These are phyloP conservation scores for Exaiptasia diaphana DNA, from an alignment of 64 coral and sea anemone species.

Conservation along the genomic window DNA sequence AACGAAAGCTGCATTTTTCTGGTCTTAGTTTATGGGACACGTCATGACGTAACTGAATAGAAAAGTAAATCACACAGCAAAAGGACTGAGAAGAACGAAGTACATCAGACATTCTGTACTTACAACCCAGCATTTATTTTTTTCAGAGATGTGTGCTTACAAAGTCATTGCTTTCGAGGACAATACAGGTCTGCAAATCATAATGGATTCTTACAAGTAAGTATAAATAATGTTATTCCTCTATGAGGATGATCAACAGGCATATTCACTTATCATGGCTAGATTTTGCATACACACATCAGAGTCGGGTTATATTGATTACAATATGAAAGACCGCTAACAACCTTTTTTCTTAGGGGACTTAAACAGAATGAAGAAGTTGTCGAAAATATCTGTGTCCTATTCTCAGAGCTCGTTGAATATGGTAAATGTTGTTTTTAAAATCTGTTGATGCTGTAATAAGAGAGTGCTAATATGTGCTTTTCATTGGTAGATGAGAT, in stretches of 20 bases:
- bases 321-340: too few species aligned
- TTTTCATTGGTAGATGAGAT: slow-evolving; percentile 53
- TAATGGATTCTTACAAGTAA: slow-evolving; percentile 85
- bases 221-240: too few species aligned
- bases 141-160: slow-evolving; percentile 83
- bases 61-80: too few species aligned
- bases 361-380: slow-evolving; percentile 88
- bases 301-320: too few species aligned
- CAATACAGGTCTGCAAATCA: slow-evolving; percentile 47
- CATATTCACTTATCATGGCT: too few species aligned
- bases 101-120: too few species aligned
- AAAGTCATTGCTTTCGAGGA: slow-evolving; percentile 67
- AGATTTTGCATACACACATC: too few species aligned
- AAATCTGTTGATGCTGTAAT: background rate
- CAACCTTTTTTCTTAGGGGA: too few species aligned
- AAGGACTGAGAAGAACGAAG: too few species aligned
- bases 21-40: background rate
- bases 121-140: background rate
- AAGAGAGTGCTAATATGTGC: too few species aligned
- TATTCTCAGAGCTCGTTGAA: slow-evolving; percentile 89
- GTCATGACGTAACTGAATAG: background rate
- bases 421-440: slow-evolving; percentile 57
- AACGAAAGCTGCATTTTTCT: background rate
- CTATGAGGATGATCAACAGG: too few species aligned
- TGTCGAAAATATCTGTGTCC: slow-evolving; percentile 90